Percentiles rank a stretch among this genome's conserved stretches.
Evolutionary conservation across 2,888 invertebrate genomes (phyloP).

Genomic region (Priocnemis perturbator): DNA sequence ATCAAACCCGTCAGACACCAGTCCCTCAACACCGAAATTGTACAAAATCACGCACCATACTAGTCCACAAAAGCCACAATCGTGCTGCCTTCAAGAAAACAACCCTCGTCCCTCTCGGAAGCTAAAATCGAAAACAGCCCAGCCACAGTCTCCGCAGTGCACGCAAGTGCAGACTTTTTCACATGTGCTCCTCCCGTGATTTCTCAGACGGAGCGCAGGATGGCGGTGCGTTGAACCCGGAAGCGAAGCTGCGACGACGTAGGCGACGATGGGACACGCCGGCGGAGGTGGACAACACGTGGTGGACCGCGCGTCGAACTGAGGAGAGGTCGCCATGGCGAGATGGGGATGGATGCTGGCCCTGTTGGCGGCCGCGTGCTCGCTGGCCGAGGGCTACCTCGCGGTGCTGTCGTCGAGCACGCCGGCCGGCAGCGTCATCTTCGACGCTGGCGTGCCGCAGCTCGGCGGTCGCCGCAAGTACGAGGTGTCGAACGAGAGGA

Average conservation of each 20-base stretch:
- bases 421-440: conserved; percentile 82
- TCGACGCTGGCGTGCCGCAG: conserved; percentile 88
- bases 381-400: conserved; percentile 64
- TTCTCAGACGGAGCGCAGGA: conserved; percentile 35
- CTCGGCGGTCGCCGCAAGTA: conserved; percentile 88
- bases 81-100: too few relatives aligned
- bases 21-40: too few relatives aligned
- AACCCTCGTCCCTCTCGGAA: too few relatives aligned
- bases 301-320: conserved; percentile 34
- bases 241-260: conserved; percentile 12
- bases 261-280: conserved; percentile 20
- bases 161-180: too few relatives aligned
- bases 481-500: conserved; percentile 87
- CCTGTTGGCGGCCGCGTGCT: conserved; percentile 49
- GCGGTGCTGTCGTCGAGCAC: conserved; percentile 71
- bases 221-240: conserved; percentile 20
- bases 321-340: conserved; percentile 60
- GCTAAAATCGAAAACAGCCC: too few relatives aligned
- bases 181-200: too few relatives aligned
- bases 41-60: too few relatives aligned
- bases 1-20: too few relatives aligned
- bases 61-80: too few relatives aligned
- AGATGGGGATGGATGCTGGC: conserved; percentile 62
- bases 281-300: conserved; percentile 39
- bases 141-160: too few relatives aligned